phyloP scores from a whole-genome alignment of 2,888 invertebrate species.

The Blera fallax region DNA sequence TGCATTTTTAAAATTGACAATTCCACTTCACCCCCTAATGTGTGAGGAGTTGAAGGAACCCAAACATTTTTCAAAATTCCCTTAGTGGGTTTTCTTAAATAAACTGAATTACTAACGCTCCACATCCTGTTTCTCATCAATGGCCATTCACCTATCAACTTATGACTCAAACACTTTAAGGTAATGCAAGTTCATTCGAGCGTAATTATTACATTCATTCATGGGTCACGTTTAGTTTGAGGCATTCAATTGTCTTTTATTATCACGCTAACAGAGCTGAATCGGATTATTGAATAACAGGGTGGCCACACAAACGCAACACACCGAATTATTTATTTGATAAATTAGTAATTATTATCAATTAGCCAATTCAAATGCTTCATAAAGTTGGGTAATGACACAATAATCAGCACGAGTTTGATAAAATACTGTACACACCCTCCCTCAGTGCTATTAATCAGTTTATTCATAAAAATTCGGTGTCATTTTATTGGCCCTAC shows the following conservation, averaged over 20 bases:
- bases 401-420: background rate
- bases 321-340: background rate
- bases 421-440: background rate
- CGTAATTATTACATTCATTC: background rate
- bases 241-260: background rate
- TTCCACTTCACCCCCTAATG: background rate
- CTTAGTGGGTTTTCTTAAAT: background rate
- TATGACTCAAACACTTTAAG: background rate
- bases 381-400: background rate
- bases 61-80: background rate
- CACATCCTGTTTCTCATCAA: background rate
- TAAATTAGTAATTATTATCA: slow-evolving; percentile 11
- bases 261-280: slow-evolving; percentile 7
- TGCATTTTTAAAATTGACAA: too few species aligned
- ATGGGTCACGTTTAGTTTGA: slow-evolving; percentile 8
- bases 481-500: background rate
- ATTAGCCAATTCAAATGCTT: background rate
- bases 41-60: background rate
- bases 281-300: slow-evolving; percentile 48
- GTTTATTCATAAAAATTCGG: background rate
- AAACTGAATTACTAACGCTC: background rate
- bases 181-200: background rate
- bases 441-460: background rate
- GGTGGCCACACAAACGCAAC: background rate
- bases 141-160: slow-evolving; percentile 8